A percentile compares a stretch with the other conserved stretches of the same genome.
Evolutionary conservation across 2,113 vertebrate genomes (phyloP).

Genomic region (Corvus cornix): DNA sequence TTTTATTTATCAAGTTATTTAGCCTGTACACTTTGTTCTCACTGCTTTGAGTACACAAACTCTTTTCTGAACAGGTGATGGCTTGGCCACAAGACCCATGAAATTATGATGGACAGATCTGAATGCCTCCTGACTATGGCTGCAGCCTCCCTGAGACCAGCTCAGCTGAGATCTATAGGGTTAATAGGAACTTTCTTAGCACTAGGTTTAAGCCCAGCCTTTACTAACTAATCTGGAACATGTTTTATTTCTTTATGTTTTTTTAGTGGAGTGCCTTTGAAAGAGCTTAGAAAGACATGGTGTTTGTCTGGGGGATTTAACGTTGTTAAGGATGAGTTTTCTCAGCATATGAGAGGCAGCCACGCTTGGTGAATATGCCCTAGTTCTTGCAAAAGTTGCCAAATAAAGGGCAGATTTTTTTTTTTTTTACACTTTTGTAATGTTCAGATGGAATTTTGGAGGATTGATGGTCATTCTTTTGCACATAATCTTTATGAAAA

Average conservation of each 20-base stretch:
- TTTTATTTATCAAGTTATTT: slow-evolving; percentile 19
- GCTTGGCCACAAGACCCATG: neutral
- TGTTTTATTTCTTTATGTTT: neutral
- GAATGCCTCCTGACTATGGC: neutral
- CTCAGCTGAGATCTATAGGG: neutral
- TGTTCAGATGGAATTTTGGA: neutral
- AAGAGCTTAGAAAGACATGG: neutral
- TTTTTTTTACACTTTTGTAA: neutral
- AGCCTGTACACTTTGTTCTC: slow-evolving; percentile 11
- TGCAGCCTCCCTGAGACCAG: neutral
- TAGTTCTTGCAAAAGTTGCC: neutral
- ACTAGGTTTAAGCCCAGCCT: neutral
- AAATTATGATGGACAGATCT: neutral
- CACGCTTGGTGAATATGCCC: neutral
- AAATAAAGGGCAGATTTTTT: neutral
- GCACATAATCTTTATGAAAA: neutral
- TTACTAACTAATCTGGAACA: neutral
- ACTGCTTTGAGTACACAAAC: neutral
- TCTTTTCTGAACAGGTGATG: neutral
- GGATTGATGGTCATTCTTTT: neutral
- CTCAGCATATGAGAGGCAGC: neutral
- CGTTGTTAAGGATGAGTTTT: neutral
- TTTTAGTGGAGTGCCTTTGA: neutral
- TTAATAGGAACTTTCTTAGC: neutral
- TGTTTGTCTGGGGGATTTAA: neutral